Evolutionary conservation across 2,888 invertebrate genomes (phyloP), one percentile per base, ranked within the genome.

Genomic region (Prenolepis imparis): DNA sequence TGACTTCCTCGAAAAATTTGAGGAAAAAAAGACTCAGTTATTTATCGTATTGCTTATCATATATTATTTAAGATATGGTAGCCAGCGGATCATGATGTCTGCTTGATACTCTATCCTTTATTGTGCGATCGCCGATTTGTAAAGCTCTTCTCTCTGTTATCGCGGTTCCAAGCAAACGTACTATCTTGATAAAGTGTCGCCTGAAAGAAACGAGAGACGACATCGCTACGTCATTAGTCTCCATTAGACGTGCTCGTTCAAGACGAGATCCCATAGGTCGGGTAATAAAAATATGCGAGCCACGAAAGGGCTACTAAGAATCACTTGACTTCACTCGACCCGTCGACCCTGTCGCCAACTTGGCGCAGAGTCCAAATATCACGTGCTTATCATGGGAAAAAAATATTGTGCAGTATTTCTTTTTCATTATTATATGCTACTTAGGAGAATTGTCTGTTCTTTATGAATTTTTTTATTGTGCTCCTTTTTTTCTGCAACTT

Each of bases 81-180:
- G n/a, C 21, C 21, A 12, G 59, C 36, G 48, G 63, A 70, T 67
- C 21, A 63, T 67, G 67, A 52, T 44, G 70, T 68, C 68, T 55
- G 73, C 41, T 48, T 83, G 87, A 84, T 83, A 84, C 82, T 78
- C 88, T 86, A 90, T 78, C 84, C 84, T 85, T 63, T 86, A 64
- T 83, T 83, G 64, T 83, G 64, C 84, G 61, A 85, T 87, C 89
- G 70, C 21, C 84, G 48, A 12, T 24, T 5, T 3, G 28, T 82
- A 74, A 39, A 64, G 32, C 52, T 61, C 52, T 48, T 64, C 82
- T 87, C 72, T 63, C 67, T 28, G 78, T 87, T 87, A 84, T 86
- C 91, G 75, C 70, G 44, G 63, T 74, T 66, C 82, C 81, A 73
- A 74, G 84, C 86, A 89, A 90, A 86, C 84, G 85, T 74, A 82